phyloP scores from a whole-genome alignment of 1,140 invertebrate species.

The Pygmarrhopalites habei region DNA sequence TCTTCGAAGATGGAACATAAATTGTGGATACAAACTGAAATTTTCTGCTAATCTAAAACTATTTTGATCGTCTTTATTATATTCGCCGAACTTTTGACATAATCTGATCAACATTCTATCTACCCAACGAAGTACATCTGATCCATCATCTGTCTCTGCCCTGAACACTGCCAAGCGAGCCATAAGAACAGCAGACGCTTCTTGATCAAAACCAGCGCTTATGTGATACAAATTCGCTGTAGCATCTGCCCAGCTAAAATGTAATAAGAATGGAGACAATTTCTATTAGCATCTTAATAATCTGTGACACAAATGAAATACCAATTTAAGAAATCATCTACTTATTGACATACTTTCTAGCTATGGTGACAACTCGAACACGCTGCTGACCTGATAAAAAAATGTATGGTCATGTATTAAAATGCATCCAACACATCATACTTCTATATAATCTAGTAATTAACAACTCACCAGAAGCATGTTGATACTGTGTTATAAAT shows the following conservation, averaged over 20 bases:
- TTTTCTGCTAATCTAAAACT: constrained; percentile 93
- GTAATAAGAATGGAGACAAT: too few relatives aligned
- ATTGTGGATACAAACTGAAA: constrained; percentile 97
- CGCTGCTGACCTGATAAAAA: constrained; percentile 86
- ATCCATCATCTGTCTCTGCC: constrained; percentile 91
- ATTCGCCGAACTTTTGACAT: constrained; percentile 99
- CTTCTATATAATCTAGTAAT: too few relatives aligned
- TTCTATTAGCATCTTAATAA: too few relatives aligned
- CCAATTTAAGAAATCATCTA: too few relatives aligned
- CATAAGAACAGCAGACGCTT: constrained; percentile 95
- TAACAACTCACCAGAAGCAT: too few relatives aligned
- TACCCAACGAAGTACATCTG: constrained; percentile 95
- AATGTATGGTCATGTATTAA: too few relatives aligned
- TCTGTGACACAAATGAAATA: too few relatives aligned
- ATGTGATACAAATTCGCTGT: constrained; percentile 70
- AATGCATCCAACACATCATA: too few relatives aligned
- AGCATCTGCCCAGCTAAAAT: constrained; percentile 70
- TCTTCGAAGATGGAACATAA: constrained; percentile 97
- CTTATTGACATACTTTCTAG: constrained; percentile 83
- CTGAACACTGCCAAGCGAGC: constrained; percentile 90
- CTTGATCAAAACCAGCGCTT: constrained; percentile 93
- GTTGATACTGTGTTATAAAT: constrained; percentile 97
- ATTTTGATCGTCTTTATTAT: constrained; percentile 92
- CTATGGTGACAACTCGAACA: constrained; percentile 92
- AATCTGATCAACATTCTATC: constrained; percentile 95